Percentiles rank a stretch among this genome's conserved stretches.
Evolutionary conservation across 2,888 invertebrate genomes (phyloP).

Genomic region (Erebia aethiops): DNA sequence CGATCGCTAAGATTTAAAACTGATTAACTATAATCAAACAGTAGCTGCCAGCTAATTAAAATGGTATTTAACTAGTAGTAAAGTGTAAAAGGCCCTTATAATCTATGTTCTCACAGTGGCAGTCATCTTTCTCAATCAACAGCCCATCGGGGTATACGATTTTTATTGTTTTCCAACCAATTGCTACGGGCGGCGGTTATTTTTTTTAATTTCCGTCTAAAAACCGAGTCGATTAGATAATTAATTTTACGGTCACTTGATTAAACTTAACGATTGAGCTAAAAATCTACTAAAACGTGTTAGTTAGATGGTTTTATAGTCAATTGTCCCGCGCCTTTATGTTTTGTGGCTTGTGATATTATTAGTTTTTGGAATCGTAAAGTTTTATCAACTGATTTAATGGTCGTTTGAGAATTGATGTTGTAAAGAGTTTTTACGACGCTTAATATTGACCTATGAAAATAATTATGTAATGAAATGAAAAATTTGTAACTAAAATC

Average conservation of each 20-base stretch:
- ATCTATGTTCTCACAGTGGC: conserved; percentile 70
- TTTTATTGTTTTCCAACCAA: conserved; percentile 79
- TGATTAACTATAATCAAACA: neutral
- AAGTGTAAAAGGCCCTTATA: conserved; percentile 60
- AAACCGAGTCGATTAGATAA: conserved; percentile 61
- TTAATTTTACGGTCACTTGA: conserved; percentile 78
- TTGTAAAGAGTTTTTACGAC: conserved; percentile 26
- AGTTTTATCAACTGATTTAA: conserved; percentile 35
- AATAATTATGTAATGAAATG: neutral
- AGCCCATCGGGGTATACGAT: conserved; percentile 65
- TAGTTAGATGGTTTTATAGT: conserved; percentile 46
- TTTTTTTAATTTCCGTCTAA: conserved; percentile 55
- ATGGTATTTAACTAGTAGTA: conserved; percentile 45
- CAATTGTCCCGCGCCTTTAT: conserved; percentile 45
- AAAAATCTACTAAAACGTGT: conserved; percentile 57
- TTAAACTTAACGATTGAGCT: conserved; percentile 65
- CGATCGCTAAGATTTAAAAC: neutral
- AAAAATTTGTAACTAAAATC: no score
- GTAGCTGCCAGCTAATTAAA: conserved; percentile 2
- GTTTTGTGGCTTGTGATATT: conserved; percentile 7
- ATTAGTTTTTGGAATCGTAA: conserved; percentile 61
- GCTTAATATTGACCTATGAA: conserved; percentile 1
- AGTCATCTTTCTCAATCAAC: conserved; percentile 81
- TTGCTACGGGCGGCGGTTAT: conserved; percentile 56
- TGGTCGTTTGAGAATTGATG: conserved; percentile 28